Base-by-base conservation (phyloP, 2,888 invertebrate species). In the Osmoderma eremita region DNA sequence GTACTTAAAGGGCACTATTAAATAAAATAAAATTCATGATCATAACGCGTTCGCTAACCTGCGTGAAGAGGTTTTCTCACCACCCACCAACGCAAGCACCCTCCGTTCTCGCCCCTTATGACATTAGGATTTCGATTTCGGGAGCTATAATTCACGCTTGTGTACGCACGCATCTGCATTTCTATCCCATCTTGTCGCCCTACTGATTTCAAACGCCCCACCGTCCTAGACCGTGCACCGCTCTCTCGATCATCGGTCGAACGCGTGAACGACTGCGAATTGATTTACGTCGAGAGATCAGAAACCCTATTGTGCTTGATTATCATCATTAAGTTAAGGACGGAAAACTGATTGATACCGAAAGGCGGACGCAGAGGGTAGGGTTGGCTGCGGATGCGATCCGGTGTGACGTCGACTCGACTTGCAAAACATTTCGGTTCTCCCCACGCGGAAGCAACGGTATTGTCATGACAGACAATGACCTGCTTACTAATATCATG, bases 111-210 rank as follows among this genome's bases (percentile, higher is more conserved):
- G 45, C 58, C 58, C 48, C 38, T 53, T 38, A 53, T 38, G 38
- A 45, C 45, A 45, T 61, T 61, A 48, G 45, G 58, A 61, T 61
- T 61, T 30, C 58, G 58, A 61, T 61, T 64, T 50, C 58, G 24
- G 22, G 38, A 64, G 65, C 68, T 64, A 70, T 72, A 72, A 72
- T 71, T 71, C 63, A 72, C 72, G 72, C 72, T 70, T 68, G 71
- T 72, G 72, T 67, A 70, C 68, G 65, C 69, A 67, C 71, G 71
- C 72, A 72, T 71, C 72, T 72, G 72, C 72, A 71, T 72, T 72
- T 65, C 68, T 50, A 51, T 66, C 30, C 20, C 45, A 17, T 24
- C n/a, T 42, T 45, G 24, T 22, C 58, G 17, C 45, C 58, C 45
- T 61, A 45, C 38, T 45, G 45, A 48, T 45, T 18, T 41, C 15